Percentiles rank a stretch among this genome's conserved stretches.
Conservation (phyloP, 2,113 vertebrate genomes). For the Psammodynastes pulverulentus region DNA sequence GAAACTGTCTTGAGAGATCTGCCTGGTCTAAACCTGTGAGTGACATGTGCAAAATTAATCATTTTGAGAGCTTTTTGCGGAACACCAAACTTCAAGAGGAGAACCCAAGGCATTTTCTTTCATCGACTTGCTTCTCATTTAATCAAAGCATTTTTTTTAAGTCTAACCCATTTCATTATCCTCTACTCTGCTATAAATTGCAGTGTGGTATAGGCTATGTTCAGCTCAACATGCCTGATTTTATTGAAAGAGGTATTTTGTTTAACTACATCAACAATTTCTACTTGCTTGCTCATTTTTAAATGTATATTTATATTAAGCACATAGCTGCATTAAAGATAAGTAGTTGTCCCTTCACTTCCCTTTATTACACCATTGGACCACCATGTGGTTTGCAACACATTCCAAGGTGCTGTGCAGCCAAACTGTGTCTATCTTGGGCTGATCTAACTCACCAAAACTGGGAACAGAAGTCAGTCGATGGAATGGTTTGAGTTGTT, state of each 20-base stretch:
- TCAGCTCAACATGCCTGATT: constrained; percentile 49
- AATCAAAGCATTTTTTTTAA: constrained; percentile 52
- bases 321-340: background rate
- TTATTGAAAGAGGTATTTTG: constrained; percentile 53
- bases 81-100: constrained; percentile 59
- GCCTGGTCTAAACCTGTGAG: constrained; percentile 28
- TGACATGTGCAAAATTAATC: constrained; percentile 56
- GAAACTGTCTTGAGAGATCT: background rate
- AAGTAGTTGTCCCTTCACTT: background rate
- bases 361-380: background rate
- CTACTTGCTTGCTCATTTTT: constrained; percentile 44
- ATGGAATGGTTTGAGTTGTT: background rate
- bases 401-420: background rate
- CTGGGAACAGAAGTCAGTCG: background rate
- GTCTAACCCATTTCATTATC: constrained; percentile 59
- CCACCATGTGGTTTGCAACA: background rate
- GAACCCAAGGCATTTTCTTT: constrained; percentile 68
- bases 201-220: constrained; percentile 51
- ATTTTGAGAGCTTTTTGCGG: constrained; percentile 54
- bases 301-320: constrained; percentile 54
- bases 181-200: constrained; percentile 54
- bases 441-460: background rate
- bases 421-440: background rate
- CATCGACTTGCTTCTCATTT: constrained; percentile 69
- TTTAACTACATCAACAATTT: constrained; percentile 61